These are phyloP conservation scores for Cryptotis parvus DNA, from an alignment of 2,113 vertebrate species.

Conservation along the genomic window DNA sequence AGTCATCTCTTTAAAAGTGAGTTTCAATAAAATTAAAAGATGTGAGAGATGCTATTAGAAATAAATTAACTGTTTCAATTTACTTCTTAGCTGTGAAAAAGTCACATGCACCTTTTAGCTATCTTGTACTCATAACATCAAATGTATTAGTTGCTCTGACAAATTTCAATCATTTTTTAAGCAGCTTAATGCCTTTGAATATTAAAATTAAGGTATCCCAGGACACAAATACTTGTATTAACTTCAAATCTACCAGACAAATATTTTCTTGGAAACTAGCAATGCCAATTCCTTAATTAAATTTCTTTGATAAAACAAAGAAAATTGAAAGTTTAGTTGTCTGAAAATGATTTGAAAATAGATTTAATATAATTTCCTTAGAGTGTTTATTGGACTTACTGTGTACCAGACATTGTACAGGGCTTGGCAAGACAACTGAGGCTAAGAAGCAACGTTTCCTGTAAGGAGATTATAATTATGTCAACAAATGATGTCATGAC, in stretches of 20 bases:
- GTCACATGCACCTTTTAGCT: not conserved
- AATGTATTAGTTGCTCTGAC: not conserved
- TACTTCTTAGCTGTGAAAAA: constrained; percentile 4
- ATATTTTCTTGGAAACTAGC: constrained; percentile 5
- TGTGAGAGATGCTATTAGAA: not conserved
- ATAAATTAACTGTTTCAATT: not conserved
- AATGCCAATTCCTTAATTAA: not conserved
- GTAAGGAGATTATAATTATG: not conserved
- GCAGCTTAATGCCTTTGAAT: not conserved
- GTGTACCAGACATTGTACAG: not conserved
- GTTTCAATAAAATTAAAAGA: constrained; percentile 51
- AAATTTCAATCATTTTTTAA: not conserved
- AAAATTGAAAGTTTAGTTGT: constrained; percentile 19
- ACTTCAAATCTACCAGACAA: not conserved
- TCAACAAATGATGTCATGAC: not conserved
- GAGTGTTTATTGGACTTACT: not conserved
- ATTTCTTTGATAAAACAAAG: constrained; percentile 20
- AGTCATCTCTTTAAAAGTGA: constrained; percentile 5
- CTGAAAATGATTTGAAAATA: constrained; percentile 26
- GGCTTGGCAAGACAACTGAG: not conserved
- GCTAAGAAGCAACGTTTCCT: not conserved
- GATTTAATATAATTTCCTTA: not conserved
- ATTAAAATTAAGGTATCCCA: not conserved
- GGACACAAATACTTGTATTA: not conserved
- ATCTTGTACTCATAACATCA: not conserved